These are phyloP conservation scores for Thecocarcelia acutangulata DNA, from an alignment of 2,888 invertebrate species.

Conservation along the genomic window DNA sequence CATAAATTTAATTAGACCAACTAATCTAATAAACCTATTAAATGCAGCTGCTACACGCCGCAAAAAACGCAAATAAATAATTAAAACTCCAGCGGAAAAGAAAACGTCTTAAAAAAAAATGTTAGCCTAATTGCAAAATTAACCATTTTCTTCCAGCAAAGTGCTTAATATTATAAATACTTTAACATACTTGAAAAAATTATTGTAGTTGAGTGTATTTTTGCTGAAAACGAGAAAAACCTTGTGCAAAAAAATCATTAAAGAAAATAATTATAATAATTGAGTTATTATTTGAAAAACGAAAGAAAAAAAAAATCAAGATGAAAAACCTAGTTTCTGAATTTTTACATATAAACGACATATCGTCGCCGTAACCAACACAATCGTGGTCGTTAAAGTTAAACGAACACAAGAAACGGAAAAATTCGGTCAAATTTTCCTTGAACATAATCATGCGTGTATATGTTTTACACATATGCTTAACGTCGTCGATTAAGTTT, in stretches of 20 bases:
- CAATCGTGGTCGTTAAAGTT: slow-evolving; percentile 67
- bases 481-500: slow-evolving; percentile 14
- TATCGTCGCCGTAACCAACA: slow-evolving; percentile 66
- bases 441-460: slow-evolving; percentile 67
- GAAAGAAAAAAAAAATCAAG: slow-evolving; percentile 22
- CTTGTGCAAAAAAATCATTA: neutral
- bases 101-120: slow-evolving; percentile 40
- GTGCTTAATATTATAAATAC: slow-evolving; percentile 21
- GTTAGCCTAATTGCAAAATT: slow-evolving; percentile 58
- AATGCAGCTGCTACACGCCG: neutral
- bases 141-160: slow-evolving; percentile 46
- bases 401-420: slow-evolving; percentile 68
- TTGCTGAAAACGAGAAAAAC: neutral
- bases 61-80: neutral
- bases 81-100: slow-evolving; percentile 35
- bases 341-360: slow-evolving; percentile 58
- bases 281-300: slow-evolving; percentile 3
- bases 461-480: slow-evolving; percentile 54
- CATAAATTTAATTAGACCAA: slow-evolving; percentile 16
- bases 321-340: slow-evolving; percentile 36
- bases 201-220: neutral
- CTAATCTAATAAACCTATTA: neutral
- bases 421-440: slow-evolving; percentile 74
- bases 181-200: neutral
- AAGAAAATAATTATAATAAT: neutral